Conservation (phyloP, 1,140 invertebrate genomes). For the Caenorhabditis tropicalis region DNA sequence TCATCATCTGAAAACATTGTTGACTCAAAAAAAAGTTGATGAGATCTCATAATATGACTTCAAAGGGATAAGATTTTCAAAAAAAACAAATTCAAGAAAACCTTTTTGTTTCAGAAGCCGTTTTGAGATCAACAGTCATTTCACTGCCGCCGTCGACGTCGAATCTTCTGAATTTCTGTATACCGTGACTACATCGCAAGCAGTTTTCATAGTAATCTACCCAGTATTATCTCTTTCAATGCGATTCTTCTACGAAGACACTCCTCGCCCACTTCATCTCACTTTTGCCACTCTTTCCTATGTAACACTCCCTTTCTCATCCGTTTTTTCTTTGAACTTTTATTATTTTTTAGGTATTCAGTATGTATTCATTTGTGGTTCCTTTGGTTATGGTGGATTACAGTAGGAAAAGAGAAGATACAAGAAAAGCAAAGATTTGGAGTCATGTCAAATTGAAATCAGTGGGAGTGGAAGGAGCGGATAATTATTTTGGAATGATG, state of each 20-base stretch:
- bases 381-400: not conserved
- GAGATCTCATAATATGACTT: not conserved
- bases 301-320: not conserved
- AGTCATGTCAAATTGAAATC: conserved; percentile 13
- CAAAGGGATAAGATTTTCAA: too few relatives aligned
- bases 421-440: not conserved
- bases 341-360: not conserved
- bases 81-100: too few relatives aligned
- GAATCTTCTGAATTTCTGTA: conserved; percentile 27
- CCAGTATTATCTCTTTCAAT: not conserved
- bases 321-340: not conserved
- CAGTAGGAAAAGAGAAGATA: not conserved
- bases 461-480: not conserved
- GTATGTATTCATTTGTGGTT: not conserved
- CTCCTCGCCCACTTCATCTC: not conserved
- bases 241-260: not conserved
- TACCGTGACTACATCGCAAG: not conserved
- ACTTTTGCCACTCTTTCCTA: not conserved
- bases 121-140: conserved; percentile 19
- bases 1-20: not conserved
- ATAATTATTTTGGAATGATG: conserved; percentile 40
- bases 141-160: conserved; percentile 15
- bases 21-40: not conserved
- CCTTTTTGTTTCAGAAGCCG: not conserved
- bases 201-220: not conserved